Evolutionary conservation across 2,888 invertebrate genomes (phyloP).

Genomic region (Sepiola atlantica): DNA sequence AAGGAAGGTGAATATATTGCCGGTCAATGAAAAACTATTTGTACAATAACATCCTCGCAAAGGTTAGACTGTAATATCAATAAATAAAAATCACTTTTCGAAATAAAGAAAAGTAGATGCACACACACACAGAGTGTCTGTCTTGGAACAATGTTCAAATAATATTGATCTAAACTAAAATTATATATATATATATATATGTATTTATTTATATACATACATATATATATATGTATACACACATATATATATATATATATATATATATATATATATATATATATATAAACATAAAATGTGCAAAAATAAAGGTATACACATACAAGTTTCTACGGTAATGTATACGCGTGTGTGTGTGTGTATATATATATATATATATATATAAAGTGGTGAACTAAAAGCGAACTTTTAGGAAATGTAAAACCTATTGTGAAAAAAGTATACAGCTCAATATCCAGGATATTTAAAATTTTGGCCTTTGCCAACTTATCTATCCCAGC

Average conservation of each 20-base stretch:
- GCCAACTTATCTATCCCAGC: no score
- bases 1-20: not conserved
- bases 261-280: not conserved
- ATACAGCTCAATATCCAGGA: no score
- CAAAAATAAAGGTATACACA: not conserved
- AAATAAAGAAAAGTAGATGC: not conserved
- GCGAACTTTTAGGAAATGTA: no score
- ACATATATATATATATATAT: not conserved
- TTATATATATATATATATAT: not conserved
- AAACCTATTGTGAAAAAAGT: no score
- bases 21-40: not conserved
- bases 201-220: rapidly evolving
- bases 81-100: not conserved
- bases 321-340: not conserved
- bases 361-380: not conserved
- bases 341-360: not conserved
- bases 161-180: no score
- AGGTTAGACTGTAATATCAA: not conserved
- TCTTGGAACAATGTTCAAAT: no score
- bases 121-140: no score
- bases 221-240: not conserved
- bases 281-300: not conserved
- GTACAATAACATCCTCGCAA: not conserved
- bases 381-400: no score
- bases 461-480: no score